Percentiles rank a stretch among this genome's conserved stretches.
phyloP scores from a whole-genome alignment of 1,140 invertebrate species.

The honey bee (Apis mellifera) region Amel_HAv3.1 CM009941.2:2023001-2023500 shows the following conservation, averaged over 20 bases:
- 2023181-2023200: not conserved
- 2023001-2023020: not conserved
- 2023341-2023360: no score
- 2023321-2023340: no score
- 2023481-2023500: not conserved
- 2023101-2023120: constrained; percentile 6
- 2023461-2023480: not conserved
- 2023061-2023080: not conserved
- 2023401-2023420: not conserved
- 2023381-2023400: not conserved
- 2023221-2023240: no score
- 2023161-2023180: constrained; percentile 6
- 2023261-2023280: no score
- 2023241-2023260: no score
- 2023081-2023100: no score
- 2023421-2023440: constrained; percentile 1
- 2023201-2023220: not conserved
- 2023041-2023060: not conserved
- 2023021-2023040: not conserved
- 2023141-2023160: constrained; percentile 24
- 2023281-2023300: no score
- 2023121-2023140: constrained; percentile 17
- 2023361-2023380: not conserved
- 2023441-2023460: no score
- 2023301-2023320: no score